Base-by-base conservation (phyloP, 2,113 vertebrate species). In the Peromyscus californicus region DNA sequence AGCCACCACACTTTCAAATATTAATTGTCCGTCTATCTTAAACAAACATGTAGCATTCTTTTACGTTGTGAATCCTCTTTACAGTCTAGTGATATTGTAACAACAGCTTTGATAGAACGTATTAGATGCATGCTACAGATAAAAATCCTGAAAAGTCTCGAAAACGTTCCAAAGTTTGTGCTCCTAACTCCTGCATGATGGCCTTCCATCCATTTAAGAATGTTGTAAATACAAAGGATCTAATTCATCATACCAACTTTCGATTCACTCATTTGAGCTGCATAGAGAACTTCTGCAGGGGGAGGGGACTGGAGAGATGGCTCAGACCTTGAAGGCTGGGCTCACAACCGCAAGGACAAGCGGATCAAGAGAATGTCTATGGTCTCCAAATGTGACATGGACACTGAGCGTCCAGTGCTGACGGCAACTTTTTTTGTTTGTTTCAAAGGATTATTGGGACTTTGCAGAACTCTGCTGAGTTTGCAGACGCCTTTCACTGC, bases 381-480 rank as follows among this genome's bases (percentile, higher is more conserved):
- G 33, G 26, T 19, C 51, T 90, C 65, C 48, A 22, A 0, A 0
- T 51, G 4, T 21, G 42, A 48, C 19, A 3, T 83, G 17, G 39
- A 51, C 42, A 1, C n/a, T 39, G 9, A 76, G 11, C 70, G 8
- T 67, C 87, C 48, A 70, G 89, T 76, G 29, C 67, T 96, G 29
- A 96, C 0, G 4, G 15, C 90, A 80, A 57, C 51, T 69, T 88
- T 89, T 2, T 93, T 93, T 70, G 82, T 97, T 98, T 98, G 65
- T 72, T 98, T 92, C 95, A 63, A 98, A 99, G 99, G 98, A 99
- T 99, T 69, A 98, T 99, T 45, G 99, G 99, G 57, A 99, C 99
- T 16, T 97, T 99, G 97, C 99, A 99, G 98, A 99, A 99, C 98
- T 99, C 99, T 10, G 99, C 98, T 1, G 99, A 99, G 97, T 99